Conservation (phyloP, 2,888 invertebrate species). For the Temnothorax unifasciatus region DNA sequence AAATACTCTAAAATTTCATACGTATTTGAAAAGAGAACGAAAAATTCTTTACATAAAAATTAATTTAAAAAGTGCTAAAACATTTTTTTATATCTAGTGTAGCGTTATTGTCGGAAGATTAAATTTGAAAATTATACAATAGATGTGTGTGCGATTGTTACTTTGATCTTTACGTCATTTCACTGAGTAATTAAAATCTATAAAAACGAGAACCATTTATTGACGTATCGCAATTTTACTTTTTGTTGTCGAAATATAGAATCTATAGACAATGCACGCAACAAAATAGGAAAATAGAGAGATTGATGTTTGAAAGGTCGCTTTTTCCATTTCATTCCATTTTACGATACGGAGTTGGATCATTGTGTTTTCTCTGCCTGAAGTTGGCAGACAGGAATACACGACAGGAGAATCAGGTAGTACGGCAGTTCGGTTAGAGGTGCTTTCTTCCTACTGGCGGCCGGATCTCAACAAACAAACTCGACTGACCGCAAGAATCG, state of each 20-base stretch:
- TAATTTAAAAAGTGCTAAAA: neutral
- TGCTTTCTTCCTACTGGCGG: neutral
- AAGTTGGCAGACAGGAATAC: neutral
- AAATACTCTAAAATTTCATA: neutral
- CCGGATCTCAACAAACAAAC: neutral
- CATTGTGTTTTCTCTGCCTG: neutral
- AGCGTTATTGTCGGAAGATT: neutral
- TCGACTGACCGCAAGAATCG: neutral
- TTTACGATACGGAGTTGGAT: neutral
- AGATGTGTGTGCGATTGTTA: neutral
- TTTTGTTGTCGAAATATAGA: neutral
- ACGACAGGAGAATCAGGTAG: neutral
- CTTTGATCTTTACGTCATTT: neutral
- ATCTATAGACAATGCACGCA: neutral
- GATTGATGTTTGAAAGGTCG: neutral
- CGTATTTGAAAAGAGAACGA: too few species aligned
- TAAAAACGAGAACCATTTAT: neutral
- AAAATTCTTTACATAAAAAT: neutral
- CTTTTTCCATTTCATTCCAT: constrained; percentile 1
- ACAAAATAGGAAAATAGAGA: neutral
- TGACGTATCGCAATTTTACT: neutral
- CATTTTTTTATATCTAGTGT: too few species aligned
- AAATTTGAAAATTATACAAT: neutral
- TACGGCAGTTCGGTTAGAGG: neutral
- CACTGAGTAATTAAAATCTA: neutral